These are phyloP conservation scores for Perodicticus potto DNA, from an alignment of 2,797 vertebrate species.

Conservation along the genomic window DNA sequence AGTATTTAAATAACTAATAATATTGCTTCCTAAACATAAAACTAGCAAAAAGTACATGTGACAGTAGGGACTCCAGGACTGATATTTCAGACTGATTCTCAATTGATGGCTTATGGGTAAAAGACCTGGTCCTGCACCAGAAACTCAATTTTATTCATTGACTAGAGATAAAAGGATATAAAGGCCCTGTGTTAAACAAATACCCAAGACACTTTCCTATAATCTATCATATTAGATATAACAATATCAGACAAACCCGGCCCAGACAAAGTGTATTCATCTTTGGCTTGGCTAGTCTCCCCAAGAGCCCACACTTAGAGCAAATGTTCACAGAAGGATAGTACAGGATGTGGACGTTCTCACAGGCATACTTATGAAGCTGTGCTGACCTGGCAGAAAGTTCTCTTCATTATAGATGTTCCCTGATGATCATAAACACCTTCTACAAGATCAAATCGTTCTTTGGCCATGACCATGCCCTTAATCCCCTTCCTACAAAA, in stretches of 20 bases:
- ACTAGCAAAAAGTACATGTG: neutral
- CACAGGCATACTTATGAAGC: neutral
- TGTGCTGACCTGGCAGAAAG: neutral
- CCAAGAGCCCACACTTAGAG: neutral
- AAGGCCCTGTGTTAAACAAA: neutral
- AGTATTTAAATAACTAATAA: constrained; percentile 14
- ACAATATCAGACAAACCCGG: neutral
- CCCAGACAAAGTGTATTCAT: neutral
- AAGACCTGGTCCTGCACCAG: neutral
- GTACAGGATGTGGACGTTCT: neutral
- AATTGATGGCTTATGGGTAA: neutral
- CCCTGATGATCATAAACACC: neutral
- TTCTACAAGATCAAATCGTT: neutral
- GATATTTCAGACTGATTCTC: constrained; percentile 3
- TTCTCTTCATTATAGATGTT: neutral
- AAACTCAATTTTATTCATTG: constrained; percentile 2
- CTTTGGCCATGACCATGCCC: neutral
- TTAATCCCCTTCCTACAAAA: neutral
- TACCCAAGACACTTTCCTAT: neutral
- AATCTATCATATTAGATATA: neutral
- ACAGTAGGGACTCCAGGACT: neutral
- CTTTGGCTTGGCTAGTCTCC: neutral
- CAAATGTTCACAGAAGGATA: constrained; percentile 19
- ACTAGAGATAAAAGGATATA: neutral
- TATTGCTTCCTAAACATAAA: neutral